Base-by-base conservation (phyloP, 2,888 invertebrate species). In the Drosophila cyrtoloma region DNA sequence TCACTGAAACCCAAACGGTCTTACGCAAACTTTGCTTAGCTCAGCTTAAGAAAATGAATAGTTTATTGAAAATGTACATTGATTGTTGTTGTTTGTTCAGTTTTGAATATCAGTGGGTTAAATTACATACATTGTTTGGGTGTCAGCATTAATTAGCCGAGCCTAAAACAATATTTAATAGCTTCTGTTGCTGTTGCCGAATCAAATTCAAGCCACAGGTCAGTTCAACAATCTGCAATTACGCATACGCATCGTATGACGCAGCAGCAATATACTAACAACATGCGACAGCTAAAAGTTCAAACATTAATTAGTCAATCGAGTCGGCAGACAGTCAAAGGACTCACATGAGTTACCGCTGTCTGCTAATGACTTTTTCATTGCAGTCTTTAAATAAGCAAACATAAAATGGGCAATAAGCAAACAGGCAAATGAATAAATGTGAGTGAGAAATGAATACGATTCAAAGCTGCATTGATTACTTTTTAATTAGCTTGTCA, bases 171-270 rank as follows among this genome's bases (percentile, higher is more conserved):
- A 35, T 64, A 55, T 60, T 60, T 50, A 71, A 51, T 44, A 47
- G 53, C 44, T 26, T 28, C 12, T 19, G 53, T 47, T 30, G 42
- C 65, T 30, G 14, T 7, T 30, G 32, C 26, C n/a, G 37, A 33
- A 44, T 58, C 59, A 28, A 5, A 47, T 59, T 59, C 12, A 42
- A 22, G n/a, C 32, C 16, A n/a, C n/a, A n/a, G 30, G 52, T 81
- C 56, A 56, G 26, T 47, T 55, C 3, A 39, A 28, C 52, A 56
- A 35, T 22, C 14, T 22, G 22, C n/a, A 26, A 77, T 76, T 66
- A 68, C 69, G 66, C 37, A 83, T 81, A 79, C 83, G 81, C 75
- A 70, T 69, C 63, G 70, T 73, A 68, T 71, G 60, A 44, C 55
- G 9, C 28, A 28, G n/a, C 32, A 35, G 19, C 51, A 44, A 16